Conservation (phyloP, 2,888 invertebrate genomes). For the Nebria brevicollis region DNA sequence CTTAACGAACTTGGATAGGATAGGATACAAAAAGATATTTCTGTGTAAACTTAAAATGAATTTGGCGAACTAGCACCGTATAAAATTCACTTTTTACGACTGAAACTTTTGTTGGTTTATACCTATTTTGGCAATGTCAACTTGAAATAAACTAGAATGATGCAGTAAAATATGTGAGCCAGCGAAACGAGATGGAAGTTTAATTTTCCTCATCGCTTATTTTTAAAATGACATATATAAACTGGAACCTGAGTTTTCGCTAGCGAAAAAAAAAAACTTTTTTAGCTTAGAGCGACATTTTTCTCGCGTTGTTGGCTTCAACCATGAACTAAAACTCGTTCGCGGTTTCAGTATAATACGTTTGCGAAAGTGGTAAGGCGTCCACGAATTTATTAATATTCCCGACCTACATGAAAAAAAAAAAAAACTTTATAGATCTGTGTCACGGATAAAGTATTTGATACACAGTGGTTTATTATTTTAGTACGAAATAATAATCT, state of each 20-base stretch:
- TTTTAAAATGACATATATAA: conserved; percentile 34
- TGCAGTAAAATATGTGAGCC: conserved; percentile 28
- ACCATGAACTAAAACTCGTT: no score
- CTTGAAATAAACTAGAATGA: conserved; percentile 28
- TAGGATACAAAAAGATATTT: no score
- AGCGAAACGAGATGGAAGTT: conserved; percentile 25
- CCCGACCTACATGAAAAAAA: no score
- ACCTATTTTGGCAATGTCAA: background rate
- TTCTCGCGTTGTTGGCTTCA: background rate
- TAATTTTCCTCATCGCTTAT: conserved; percentile 39
- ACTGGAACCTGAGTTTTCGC: conserved; percentile 23
- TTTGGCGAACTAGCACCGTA: no score
- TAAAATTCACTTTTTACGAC: no score
- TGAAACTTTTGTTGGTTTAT: background rate
- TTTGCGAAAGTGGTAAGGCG: background rate
- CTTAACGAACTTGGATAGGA: no score
- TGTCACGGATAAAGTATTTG: no score
- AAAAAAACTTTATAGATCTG: no score
- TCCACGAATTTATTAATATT: background rate
- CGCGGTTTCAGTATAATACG: no score
- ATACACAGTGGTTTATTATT: no score
- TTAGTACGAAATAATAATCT: no score
- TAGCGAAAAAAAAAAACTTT: conserved; percentile 18
- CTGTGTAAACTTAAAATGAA: no score
- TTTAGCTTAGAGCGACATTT: conserved; percentile 17